phyloP scores from a whole-genome alignment of 2,888 invertebrate species.

The Diloba caeruleocephala region DNA sequence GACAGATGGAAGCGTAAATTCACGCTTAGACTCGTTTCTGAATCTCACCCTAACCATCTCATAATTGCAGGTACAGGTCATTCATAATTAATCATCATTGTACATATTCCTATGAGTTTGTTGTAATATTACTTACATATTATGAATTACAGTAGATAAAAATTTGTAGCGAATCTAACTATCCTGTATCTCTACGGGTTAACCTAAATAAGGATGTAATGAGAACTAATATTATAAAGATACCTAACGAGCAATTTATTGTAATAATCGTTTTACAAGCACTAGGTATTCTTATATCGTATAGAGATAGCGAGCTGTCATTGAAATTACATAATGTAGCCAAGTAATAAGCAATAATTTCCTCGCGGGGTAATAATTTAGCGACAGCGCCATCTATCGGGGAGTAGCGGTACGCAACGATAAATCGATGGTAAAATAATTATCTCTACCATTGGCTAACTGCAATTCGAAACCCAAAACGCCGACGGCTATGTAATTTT shows the following conservation, averaged over 20 bases:
- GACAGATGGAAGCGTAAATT: too few relatives aligned
- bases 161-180: too few relatives aligned
- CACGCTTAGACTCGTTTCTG: too few relatives aligned
- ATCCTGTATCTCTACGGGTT: too few relatives aligned
- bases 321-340: constrained; percentile 52
- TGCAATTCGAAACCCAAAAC: constrained; percentile 32
- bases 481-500: constrained; percentile 70
- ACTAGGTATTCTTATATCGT: constrained; percentile 42
- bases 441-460: constrained; percentile 48
- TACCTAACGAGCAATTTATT: constrained; percentile 15
- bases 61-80: too few relatives aligned
- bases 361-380: constrained; percentile 47
- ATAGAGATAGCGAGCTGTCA: constrained; percentile 37
- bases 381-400: constrained; percentile 77
- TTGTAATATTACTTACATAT: too few relatives aligned
- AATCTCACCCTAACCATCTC: too few relatives aligned
- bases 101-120: too few relatives aligned
- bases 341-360: constrained; percentile 59
- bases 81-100: too few relatives aligned
- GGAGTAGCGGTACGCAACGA: constrained; percentile 71
- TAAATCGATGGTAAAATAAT: constrained; percentile 73
- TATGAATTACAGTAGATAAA: too few relatives aligned
- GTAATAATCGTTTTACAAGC: constrained; percentile 30
- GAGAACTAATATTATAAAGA: neutral
- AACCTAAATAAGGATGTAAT: neutral